phyloP scores from a whole-genome alignment of 1,140 invertebrate genomes.

The Caenorhabditis latens region DNA sequence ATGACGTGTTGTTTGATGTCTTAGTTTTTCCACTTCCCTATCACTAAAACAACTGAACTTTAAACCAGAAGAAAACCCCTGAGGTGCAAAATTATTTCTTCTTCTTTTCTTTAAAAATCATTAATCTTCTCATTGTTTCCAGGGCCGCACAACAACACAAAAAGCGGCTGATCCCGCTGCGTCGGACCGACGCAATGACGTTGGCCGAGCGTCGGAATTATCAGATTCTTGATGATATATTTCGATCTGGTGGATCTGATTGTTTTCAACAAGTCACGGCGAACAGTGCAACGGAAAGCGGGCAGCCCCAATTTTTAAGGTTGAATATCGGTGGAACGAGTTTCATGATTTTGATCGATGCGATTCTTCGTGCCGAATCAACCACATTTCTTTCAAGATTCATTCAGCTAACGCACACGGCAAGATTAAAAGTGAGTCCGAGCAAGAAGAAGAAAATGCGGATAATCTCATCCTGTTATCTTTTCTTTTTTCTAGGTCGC shows the following conservation, averaged over 20 bases:
- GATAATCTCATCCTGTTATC: constrained; percentile 42
- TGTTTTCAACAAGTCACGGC: constrained; percentile 69
- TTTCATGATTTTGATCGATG: constrained; percentile 73
- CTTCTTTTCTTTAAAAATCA: neutral
- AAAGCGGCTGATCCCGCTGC: constrained; percentile 73
- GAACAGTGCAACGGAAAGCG: constrained; percentile 51
- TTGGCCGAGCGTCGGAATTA: constrained; percentile 76
- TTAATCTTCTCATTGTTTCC: constrained; percentile 41
- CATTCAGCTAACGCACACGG: constrained; percentile 72
- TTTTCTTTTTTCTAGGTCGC: constrained; percentile 68
- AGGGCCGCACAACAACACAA: constrained; percentile 76
- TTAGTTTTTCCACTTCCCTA: constrained; percentile 37
- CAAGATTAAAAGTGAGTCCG: constrained; percentile 50
- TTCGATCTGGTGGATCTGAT: constrained; percentile 63
- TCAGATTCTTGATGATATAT: constrained; percentile 73
- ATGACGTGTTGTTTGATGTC: constrained; percentile 54
- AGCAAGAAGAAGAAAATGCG: neutral
- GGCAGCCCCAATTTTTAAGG: constrained; percentile 67
- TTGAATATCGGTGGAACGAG: constrained; percentile 74
- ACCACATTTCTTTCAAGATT: constrained; percentile 75
- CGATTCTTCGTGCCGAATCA: constrained; percentile 72
- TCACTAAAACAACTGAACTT: constrained; percentile 48
- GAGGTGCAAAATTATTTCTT: neutral
- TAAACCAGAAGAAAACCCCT: constrained; percentile 8
- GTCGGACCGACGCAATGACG: constrained; percentile 76